These are phyloP conservation scores for Cephus nigrinus DNA, from an alignment of 2,888 invertebrate genomes.

Conservation along the genomic window DNA sequence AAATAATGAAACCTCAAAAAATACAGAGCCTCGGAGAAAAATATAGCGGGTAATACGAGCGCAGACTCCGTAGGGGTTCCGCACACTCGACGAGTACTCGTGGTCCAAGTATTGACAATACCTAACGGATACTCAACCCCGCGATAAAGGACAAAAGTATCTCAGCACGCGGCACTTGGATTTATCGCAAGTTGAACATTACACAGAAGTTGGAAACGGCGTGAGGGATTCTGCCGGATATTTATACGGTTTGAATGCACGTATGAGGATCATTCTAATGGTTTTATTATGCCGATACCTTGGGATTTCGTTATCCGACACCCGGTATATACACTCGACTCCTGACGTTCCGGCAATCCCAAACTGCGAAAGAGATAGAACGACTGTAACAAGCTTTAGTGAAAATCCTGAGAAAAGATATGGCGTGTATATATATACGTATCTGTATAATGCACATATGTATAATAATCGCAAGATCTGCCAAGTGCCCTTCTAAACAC, in stretches of 20 bases:
- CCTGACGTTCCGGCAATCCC: not conserved
- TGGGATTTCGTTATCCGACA: not conserved
- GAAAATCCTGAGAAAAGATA: not conserved
- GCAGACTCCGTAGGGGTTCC: conserved; percentile 55
- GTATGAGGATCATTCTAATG: conserved; percentile 66
- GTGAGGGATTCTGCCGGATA: conserved; percentile 63
- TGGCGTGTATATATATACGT: not conserved
- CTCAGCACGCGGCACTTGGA: conserved; percentile 44
- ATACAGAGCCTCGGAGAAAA: conserved; percentile 42
- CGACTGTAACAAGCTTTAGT: not conserved
- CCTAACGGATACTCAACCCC: not conserved
- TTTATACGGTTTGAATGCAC: conserved; percentile 66
- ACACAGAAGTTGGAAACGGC: conserved; percentile 63
- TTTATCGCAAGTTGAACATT: conserved; percentile 62
- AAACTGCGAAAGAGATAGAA: not conserved
- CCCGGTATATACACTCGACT: not conserved
- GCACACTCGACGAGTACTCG: conserved; percentile 27
- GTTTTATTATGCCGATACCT: conserved; percentile 65
- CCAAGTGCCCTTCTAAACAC: conserved; percentile 11
- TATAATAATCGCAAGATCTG: not conserved
- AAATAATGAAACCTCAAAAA: conserved; percentile 58
- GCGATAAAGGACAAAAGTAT: conserved; percentile 14
- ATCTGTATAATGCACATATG: not conserved
- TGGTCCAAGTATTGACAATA: conserved; percentile 21
- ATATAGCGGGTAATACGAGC: conserved; percentile 57